A percentile compares a stretch with the other conserved stretches of the same genome.
Evolutionary conservation across 2,113 vertebrate species (phyloP).

Genomic region (Sakesphorus luctuosus): DNA sequence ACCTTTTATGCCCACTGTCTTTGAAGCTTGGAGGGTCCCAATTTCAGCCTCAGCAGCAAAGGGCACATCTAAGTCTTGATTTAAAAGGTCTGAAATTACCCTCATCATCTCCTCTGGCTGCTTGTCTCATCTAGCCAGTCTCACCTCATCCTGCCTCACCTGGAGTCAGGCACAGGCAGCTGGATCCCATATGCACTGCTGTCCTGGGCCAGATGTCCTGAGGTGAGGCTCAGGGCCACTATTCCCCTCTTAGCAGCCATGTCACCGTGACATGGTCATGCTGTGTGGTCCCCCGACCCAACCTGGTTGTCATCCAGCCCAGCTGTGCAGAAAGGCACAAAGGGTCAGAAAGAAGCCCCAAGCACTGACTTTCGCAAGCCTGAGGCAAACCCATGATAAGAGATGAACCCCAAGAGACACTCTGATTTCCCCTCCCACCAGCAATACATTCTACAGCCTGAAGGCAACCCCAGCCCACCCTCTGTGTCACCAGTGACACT

Average conservation of each 20-base stretch:
- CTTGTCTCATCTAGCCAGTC: background rate
- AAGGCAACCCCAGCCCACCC: background rate
- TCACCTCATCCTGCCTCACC: background rate
- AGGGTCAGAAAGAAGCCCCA: background rate
- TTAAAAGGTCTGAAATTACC: conserved; percentile 22
- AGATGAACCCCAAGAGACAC: background rate
- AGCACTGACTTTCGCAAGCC: background rate
- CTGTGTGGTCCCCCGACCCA: background rate
- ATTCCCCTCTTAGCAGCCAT: background rate
- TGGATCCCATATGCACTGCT: background rate
- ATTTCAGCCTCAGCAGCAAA: background rate
- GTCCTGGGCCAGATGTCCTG: background rate
- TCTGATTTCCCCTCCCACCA: background rate
- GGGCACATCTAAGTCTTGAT: background rate
- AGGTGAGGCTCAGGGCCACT: background rate
- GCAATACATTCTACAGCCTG: background rate
- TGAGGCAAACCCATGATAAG: background rate
- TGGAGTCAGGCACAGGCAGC: background rate
- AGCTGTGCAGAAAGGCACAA: background rate
- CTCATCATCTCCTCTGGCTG: background rate
- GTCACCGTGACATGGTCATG: background rate
- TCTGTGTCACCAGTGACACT: background rate
- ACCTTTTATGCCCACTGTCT: background rate
- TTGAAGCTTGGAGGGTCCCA: background rate
- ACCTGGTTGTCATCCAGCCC: background rate